These are phyloP conservation scores for Sturnus vulgaris DNA, from an alignment of 2,113 vertebrate genomes.

Conservation along the genomic window DNA sequence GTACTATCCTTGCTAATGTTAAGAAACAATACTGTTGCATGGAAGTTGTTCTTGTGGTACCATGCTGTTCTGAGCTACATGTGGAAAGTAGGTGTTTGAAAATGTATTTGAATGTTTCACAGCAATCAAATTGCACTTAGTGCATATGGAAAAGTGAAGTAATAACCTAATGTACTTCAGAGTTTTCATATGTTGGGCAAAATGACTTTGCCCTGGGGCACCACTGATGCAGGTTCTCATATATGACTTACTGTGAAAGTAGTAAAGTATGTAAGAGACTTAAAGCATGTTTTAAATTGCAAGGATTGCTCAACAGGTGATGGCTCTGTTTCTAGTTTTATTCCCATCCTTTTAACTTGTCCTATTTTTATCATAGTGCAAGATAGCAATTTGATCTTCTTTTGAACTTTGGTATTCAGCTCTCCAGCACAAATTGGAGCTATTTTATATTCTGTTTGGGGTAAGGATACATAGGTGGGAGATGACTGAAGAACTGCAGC, in stretches of 20 bases:
- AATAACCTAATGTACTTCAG: neutral
- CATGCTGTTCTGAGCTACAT: fast-evolving
- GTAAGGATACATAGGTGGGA: neutral
- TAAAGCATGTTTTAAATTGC: neutral
- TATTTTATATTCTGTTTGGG: neutral
- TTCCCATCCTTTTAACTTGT: constrained; percentile 6
- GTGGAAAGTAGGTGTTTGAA: neutral
- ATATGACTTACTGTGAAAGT: neutral
- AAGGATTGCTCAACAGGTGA: neutral
- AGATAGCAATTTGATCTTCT: constrained; percentile 10
- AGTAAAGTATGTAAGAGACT: neutral
- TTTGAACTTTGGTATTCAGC: constrained; percentile 11
- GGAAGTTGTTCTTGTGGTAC: neutral
- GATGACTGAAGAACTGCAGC: neutral
- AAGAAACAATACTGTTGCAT: neutral
- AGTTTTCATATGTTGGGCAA: neutral
- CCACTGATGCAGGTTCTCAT: neutral
- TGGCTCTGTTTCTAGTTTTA: constrained; percentile 16
- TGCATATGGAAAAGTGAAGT: neutral
- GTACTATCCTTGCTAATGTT: neutral
- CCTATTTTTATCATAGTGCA: neutral
- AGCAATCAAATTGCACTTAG: neutral
- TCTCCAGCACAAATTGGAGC: neutral
- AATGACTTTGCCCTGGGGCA: neutral
- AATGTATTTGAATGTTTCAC: neutral